Base-by-base conservation (phyloP, 2,888 invertebrate genomes). In the Proisotoma minuta region DNA sequence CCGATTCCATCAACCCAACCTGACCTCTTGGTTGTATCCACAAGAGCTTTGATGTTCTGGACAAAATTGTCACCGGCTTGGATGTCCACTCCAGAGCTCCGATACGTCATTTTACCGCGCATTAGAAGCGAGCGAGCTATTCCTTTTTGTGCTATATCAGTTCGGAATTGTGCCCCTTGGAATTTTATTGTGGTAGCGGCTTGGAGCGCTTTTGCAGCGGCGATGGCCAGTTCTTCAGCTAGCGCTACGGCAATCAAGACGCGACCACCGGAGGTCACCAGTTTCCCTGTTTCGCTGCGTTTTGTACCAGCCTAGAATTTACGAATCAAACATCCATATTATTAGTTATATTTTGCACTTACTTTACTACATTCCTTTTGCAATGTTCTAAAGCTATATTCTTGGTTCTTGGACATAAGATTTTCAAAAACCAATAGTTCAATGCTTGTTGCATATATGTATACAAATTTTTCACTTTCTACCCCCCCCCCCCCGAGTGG, bases 51-150 rank as follows among this genome's bases (percentile, higher is more conserved):
- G 61, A 99, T 90, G 39, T 77, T 77, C 5, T 87, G 83, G 0
- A 99, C 90, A 2, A 99, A 80, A 28, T 84, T 84, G 73, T 97
- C 91, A 0, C 96, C 97, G 1, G 93, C 93, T 71, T 85, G 86
- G 70, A 99, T 97, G 77, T 95, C 91, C 1, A 99, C 98, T 0
- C 98, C 98, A 74, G 89, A 85, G 75, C 85, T 85, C 68, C 90
- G 88, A 80, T 98, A 99, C 0, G 93, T 92, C 34, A 90, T 82
- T 27, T 82, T 82, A 61, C 88, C 88, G 65, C 78, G 76, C 60
- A 79, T 76, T 75, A 84, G 77, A 69, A 84, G 81, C 22, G 82
- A 79, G 66, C 83, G 39, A 12, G 43, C 43, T 18, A 43, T 48
- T 48, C 34, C 26, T 22, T 23, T 59, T n/a, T 50, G 39, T 15